These are phyloP conservation scores for Lutjanus campechanus DNA, from an alignment of 2,797 vertebrate genomes.

Conservation along the genomic window DNA sequence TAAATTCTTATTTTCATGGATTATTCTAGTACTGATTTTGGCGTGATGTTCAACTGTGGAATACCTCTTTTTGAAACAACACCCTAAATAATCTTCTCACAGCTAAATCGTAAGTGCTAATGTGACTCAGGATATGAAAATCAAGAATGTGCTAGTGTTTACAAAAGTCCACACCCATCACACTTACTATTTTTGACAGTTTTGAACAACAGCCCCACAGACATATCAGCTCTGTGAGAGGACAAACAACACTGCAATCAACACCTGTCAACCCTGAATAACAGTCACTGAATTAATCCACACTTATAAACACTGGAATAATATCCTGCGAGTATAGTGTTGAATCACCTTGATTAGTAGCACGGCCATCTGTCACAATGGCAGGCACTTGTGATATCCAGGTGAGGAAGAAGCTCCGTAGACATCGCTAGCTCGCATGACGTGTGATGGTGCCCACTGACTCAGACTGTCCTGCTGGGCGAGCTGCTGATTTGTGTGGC, in stretches of 20 bases:
- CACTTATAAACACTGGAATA: neutral
- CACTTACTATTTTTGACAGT: slow-evolving; percentile 33
- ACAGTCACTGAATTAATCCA: slow-evolving; percentile 18
- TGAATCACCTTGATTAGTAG: slow-evolving; percentile 63
- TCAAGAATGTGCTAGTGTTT: neutral
- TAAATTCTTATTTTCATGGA: neutral
- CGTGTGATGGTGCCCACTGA: slow-evolving; percentile 36
- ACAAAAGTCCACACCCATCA: slow-evolving; percentile 20
- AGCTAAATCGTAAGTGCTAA: neutral
- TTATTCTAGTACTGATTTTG: neutral
- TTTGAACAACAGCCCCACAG: slow-evolving; percentile 45
- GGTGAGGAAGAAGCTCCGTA: slow-evolving; percentile 48
- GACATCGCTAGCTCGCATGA: slow-evolving; percentile 15
- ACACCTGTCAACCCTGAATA: slow-evolving; percentile 52
- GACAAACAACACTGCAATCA: slow-evolving; percentile 56
- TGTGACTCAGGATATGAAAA: slow-evolving; percentile 10
- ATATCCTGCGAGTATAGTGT: slow-evolving; percentile 10
- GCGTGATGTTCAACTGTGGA: neutral
- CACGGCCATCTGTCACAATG: slow-evolving; percentile 67
- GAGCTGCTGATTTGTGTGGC: slow-evolving; percentile 39
- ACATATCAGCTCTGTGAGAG: slow-evolving; percentile 37
- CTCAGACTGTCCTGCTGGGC: slow-evolving; percentile 51
- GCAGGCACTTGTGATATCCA: slow-evolving; percentile 53
- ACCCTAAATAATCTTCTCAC: neutral
- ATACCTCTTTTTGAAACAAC: neutral